Base-by-base conservation (phyloP, 2,797 vertebrate species). In the Oceanodroma leucorhoa region DNA sequence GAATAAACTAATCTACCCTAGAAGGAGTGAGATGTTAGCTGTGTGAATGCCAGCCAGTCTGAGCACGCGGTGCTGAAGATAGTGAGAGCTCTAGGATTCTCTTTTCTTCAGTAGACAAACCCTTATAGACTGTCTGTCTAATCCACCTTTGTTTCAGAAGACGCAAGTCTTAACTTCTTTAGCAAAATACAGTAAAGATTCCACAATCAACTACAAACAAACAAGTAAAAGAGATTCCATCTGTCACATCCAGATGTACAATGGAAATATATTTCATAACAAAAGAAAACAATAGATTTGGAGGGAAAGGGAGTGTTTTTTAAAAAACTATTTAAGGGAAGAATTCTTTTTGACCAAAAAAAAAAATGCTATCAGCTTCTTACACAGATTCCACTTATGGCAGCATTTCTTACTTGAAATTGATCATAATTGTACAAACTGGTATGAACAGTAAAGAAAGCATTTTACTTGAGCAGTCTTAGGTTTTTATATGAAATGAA, bases 1-100 rank as follows among this genome's bases (percentile, higher is more conserved):
- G 38, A 81, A 40, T 14, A 61, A 70, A 66, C 3, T 14, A 7
- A 30, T 8, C 6, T n/a, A 15, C 16, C 43, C 51, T 18, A 15
- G 23, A 38, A 71, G 9, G 14, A 86, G 15, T 9, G 21, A 43
- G 12, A 5, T 53, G 64, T 38, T 45, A 45, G 12, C 22, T 64
- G 7, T 48, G 19, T 32, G 10, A 36, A 75, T 2, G 29, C 17
- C 16, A 18, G 40, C n/a, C 40, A 34, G 46, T 23, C 23, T 61
- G 51, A 65, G 32, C 6, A 14, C 1, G 2, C 0, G 1, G 10
- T 34, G 19, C 36, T n/a, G 46, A 73, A 13, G 15, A 23, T 0
- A 55, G 20, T 1, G 14, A 69, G 27, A 85, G 14, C 6, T 85
- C 64, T 30, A 50, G 13, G 41, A 43, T 23, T 41, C 11, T 51